Evolutionary conservation across 2,888 invertebrate species (phyloP).

Genomic region (Hesperia comma): DNA sequence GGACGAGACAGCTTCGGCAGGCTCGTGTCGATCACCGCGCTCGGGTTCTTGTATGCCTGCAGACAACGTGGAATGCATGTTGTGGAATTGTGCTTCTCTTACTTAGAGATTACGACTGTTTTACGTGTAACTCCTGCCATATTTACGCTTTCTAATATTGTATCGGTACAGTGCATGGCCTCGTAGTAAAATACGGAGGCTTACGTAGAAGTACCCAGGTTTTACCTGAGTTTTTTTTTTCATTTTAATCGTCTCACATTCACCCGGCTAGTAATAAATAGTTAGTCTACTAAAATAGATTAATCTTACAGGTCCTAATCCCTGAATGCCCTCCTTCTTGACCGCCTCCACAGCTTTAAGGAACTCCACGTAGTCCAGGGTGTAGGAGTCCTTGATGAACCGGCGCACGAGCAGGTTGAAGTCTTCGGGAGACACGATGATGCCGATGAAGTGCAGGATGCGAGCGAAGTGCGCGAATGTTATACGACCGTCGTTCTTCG

Average conservation of each 20-base stretch:
- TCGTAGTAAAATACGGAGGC: no score
- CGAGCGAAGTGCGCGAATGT: constrained; percentile 91
- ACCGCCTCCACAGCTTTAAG: constrained; percentile 87
- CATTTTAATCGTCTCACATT: no score
- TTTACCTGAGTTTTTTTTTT: no score
- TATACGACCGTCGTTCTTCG: constrained; percentile 89
- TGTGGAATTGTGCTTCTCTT: no score
- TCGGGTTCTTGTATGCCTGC: constrained; percentile 81
- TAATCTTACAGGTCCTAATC: constrained; percentile 80
- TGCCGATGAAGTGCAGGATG: constrained; percentile 88
- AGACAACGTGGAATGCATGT: neutral
- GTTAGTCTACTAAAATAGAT: no score
- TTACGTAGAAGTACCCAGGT: no score
- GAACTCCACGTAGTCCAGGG: constrained; percentile 91
- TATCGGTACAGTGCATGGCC: no score
- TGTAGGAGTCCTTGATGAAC: constrained; percentile 90
- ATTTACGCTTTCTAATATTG: no score
- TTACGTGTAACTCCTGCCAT: no score
- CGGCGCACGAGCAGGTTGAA: constrained; percentile 89
- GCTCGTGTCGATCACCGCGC: constrained; percentile 86
- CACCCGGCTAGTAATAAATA: no score
- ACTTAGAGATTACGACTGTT: no score
- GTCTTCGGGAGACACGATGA: constrained; percentile 88
- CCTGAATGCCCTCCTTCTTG: constrained; percentile 81
- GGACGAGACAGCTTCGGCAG: constrained; percentile 87